A percentile compares a stretch with the other conserved stretches of the same genome.
phyloP scores from a whole-genome alignment of 1,140 invertebrate genomes.

The Notospermus geniculatus region DNA sequence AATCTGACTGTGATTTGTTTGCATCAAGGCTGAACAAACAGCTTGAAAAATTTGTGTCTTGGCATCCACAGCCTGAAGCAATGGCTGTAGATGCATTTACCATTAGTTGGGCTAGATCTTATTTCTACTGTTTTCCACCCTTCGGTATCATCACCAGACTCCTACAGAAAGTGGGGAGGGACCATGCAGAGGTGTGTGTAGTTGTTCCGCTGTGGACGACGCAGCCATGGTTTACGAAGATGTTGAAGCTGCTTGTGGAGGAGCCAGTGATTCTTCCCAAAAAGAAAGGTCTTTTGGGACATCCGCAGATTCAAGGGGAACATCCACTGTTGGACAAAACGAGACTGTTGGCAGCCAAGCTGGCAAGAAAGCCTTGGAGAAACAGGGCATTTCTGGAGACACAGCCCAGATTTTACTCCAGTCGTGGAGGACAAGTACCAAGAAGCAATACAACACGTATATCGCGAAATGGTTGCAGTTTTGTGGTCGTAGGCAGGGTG shows the following conservation, averaged over 20 bases:
- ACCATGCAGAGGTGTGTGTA: neutral
- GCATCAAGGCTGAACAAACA: neutral
- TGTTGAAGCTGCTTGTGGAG: neutral
- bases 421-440: neutral
- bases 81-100: neutral
- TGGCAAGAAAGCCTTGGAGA: neutral
- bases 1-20: neutral
- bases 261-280: neutral
- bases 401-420: neutral
- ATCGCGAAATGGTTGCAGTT: neutral
- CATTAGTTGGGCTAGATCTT: neutral
- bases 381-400: neutral
- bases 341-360: neutral
- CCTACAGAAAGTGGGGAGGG: neutral
- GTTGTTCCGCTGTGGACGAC: constrained; percentile 1
- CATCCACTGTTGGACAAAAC: neutral
- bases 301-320: neutral
- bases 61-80: neutral
- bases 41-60: neutral
- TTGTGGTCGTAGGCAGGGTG: neutral
- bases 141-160: neutral
- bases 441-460: neutral
- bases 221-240: neutral
- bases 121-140: neutral
- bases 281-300: neutral